Percentiles rank a stretch among this genome's conserved stretches.
phyloP scores from a whole-genome alignment of 2,888 invertebrate genomes.

The Polia nebulosa region DNA sequence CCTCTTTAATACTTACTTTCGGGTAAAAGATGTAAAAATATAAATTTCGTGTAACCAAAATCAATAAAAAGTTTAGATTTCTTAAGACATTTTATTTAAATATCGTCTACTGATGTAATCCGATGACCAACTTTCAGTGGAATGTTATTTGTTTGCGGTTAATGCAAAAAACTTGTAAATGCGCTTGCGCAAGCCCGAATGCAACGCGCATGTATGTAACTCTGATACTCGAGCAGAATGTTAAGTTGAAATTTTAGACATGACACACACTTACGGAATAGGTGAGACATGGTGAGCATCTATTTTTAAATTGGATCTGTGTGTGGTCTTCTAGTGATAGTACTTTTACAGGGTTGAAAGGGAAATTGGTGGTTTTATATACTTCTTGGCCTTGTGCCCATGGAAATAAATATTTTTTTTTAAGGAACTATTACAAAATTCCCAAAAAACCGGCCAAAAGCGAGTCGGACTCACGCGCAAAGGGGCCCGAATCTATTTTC shows the following conservation, averaged over 20 bases:
- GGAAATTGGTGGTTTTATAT: no score
- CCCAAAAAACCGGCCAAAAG: no score
- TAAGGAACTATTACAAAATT: no score
- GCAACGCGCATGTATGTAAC: conserved; percentile 30
- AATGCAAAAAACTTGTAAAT: conserved; percentile 61
- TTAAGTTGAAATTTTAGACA: conserved; percentile 42
- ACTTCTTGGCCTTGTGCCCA: no score
- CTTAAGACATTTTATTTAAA: background rate
- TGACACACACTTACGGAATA: conserved; percentile 23
- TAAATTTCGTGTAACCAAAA: background rate
- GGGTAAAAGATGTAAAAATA: background rate
- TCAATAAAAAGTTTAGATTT: background rate
- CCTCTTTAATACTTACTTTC: background rate
- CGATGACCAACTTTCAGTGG: conserved; percentile 48
- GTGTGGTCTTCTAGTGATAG: background rate
- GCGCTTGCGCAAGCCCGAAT: conserved; percentile 57
- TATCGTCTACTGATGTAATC: conserved; percentile 19
- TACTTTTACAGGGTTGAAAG: no score
- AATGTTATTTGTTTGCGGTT: conserved; percentile 49
- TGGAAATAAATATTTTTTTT: no score
- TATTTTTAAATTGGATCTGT: conserved; percentile 8
- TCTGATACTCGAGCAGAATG: conserved; percentile 47
- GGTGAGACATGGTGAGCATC: no score
- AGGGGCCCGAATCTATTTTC: no score
- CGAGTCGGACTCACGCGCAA: no score